These are phyloP conservation scores for Megalops atlanticus DNA, from an alignment of 2,113 vertebrate genomes.

Conservation along the genomic window DNA sequence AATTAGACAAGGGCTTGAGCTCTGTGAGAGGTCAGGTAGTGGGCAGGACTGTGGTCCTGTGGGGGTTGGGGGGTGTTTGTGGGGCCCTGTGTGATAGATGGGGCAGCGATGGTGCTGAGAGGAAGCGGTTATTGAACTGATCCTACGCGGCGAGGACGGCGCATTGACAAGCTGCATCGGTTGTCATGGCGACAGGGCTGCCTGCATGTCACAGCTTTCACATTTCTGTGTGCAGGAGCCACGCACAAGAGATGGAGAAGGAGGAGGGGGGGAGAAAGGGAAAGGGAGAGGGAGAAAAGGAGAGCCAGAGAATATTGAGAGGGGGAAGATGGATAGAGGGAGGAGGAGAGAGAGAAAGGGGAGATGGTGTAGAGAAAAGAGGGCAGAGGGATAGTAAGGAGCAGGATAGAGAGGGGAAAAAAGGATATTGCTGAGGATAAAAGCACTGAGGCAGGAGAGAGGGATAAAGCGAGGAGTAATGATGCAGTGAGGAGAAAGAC, in stretches of 20 bases:
- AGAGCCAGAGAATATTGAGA: background rate
- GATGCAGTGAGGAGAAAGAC: conserved; percentile 31
- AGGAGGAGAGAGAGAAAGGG: background rate
- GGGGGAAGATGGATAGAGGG: background rate
- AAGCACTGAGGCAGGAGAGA: conserved; percentile 8
- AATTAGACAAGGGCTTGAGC: background rate
- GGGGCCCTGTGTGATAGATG: conserved; percentile 26
- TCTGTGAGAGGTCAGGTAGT: background rate
- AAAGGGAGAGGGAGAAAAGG: background rate
- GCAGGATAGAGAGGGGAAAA: conserved; percentile 20
- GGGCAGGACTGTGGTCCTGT: background rate
- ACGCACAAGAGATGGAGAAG: conserved; percentile 1
- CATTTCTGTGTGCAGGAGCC: conserved; percentile 24
- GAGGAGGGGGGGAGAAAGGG: background rate
- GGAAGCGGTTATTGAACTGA: conserved; percentile 57
- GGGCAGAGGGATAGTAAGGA: background rate
- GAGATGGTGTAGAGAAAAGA: background rate
- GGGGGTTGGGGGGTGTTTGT: background rate
- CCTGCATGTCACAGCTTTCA: conserved; percentile 41
- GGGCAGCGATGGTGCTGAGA: conserved; percentile 30
- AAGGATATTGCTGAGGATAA: conserved; percentile 3
- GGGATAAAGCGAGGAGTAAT: background rate
- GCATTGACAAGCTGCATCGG: conserved; percentile 61
- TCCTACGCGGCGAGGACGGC: conserved; percentile 54
- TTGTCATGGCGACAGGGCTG: conserved; percentile 64